A percentile compares a stretch with the other conserved stretches of the same genome.
Conservation (phyloP, 2,888 invertebrate species). For the Mesoligia furuncula region DNA sequence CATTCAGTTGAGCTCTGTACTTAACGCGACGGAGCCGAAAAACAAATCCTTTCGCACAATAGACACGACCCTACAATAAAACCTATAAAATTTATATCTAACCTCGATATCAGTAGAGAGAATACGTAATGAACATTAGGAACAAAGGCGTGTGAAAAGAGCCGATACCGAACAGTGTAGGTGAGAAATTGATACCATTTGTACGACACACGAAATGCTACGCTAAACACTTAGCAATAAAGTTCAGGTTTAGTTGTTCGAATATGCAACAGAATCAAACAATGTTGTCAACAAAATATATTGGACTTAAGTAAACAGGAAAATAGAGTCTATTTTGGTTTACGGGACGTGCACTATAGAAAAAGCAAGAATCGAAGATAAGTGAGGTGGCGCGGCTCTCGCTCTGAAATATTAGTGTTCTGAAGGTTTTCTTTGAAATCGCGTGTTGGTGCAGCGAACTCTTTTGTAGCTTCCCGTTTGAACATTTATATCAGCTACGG, state of each 20-base stretch:
- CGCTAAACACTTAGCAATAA: constrained; percentile 64
- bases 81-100: constrained; percentile 87
- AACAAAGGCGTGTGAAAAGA: constrained; percentile 87
- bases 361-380: constrained; percentile 82
- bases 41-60: constrained; percentile 80
- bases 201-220: constrained; percentile 59
- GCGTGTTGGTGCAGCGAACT: constrained; percentile 74
- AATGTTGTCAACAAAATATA: constrained; percentile 60
- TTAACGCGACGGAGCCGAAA: constrained; percentile 71
- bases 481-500: constrained; percentile 70
- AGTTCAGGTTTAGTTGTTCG: constrained; percentile 67
- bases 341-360: constrained; percentile 47
- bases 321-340: constrained; percentile 64
- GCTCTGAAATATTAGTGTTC: constrained; percentile 85
- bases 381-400: constrained; percentile 81
- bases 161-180: constrained; percentile 84
- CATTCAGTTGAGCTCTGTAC: constrained; percentile 70
- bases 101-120: constrained; percentile 85
- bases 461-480: constrained; percentile 73
- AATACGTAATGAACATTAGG: constrained; percentile 89
- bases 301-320: constrained; percentile 60
- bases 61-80: constrained; percentile 79
- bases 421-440: constrained; percentile 81
- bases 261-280: constrained; percentile 71
- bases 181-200: constrained; percentile 80